Evolutionary conservation across 2,113 vertebrate genomes (phyloP), one percentile per base, ranked within the genome.

Genomic region (Cyphomyrus discorhynchus): DNA sequence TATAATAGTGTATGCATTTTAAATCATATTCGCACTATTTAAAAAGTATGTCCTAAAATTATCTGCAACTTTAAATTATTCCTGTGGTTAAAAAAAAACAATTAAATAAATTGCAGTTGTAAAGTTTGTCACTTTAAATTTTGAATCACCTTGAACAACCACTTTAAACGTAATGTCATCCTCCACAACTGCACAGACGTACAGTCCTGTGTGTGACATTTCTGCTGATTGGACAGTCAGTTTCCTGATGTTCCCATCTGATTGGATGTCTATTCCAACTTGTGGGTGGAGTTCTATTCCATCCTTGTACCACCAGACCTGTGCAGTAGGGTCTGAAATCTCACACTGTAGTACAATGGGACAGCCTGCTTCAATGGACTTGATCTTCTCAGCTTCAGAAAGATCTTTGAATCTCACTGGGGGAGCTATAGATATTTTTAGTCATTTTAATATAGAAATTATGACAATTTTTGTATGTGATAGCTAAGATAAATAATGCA

Each of bases 371-470:
- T 80, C 74, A 80, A 80, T 42, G 5, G 74, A 80, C 74, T 42
- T 80, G 74, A 42, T 80, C 74, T 80, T 80, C 74, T 80, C 74
- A 80, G 74, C 74, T 80, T 80, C 74, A 80, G 74, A 42, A 42
- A 80, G 74, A 42, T 80, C 74, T 80, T 17, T 80, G 35, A 80
- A 80, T 80, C 74, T 80, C 35, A 80, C 74, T 80, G 35, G 74
- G 31, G 74, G 74, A 39, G 74, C 74, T 80, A 80, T 80, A 80
- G 74, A 80, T 80, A 80, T 42, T 80, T 80, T 80, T 42, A 80
- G 74, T 35, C 31, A 80, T 80, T 80, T 80, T 42, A 80, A 80
- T 80, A 80, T 42, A 80, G 74, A 80, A 80, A 80, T 39, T 2
- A 42, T 80, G 74, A 80, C 39, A 80, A 42, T 80, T 80, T 21